Evolutionary conservation across 2,797 vertebrate genomes (phyloP).

Genomic region (Rhinoraja longicauda): DNA sequence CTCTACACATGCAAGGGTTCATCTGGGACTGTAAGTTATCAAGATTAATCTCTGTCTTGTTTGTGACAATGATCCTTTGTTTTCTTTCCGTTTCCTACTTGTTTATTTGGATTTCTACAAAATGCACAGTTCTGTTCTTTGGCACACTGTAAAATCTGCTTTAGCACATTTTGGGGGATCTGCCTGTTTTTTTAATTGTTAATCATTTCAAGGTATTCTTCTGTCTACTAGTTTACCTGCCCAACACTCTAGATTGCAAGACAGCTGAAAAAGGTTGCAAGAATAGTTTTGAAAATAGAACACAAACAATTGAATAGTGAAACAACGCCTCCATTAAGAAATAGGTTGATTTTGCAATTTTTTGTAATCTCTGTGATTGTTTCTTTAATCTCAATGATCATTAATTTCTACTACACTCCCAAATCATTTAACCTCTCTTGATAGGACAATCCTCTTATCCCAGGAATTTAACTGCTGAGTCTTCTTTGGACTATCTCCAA

Average conservation of each 20-base stretch:
- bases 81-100: background rate
- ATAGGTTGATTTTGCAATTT: background rate
- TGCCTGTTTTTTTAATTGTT: background rate
- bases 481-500: no score
- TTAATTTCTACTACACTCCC: background rate
- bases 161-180: background rate
- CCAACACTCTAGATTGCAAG: background rate
- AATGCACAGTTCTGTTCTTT: background rate
- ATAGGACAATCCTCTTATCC: no score
- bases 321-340: background rate
- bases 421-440: no score
- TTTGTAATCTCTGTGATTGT: background rate
- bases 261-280: background rate
- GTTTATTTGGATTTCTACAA: background rate
- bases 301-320: background rate
- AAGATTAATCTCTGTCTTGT: background rate
- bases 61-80: background rate
- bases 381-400: background rate
- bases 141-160: background rate
- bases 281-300: background rate
- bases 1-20: background rate
- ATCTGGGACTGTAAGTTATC: background rate
- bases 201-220: background rate
- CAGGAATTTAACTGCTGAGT: no score
- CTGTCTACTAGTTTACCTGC: background rate